Percentiles rank a stretch among this genome's conserved stretches.
phyloP scores from a whole-genome alignment of 2,888 invertebrate species.

The Aphodius sticticus region DNA sequence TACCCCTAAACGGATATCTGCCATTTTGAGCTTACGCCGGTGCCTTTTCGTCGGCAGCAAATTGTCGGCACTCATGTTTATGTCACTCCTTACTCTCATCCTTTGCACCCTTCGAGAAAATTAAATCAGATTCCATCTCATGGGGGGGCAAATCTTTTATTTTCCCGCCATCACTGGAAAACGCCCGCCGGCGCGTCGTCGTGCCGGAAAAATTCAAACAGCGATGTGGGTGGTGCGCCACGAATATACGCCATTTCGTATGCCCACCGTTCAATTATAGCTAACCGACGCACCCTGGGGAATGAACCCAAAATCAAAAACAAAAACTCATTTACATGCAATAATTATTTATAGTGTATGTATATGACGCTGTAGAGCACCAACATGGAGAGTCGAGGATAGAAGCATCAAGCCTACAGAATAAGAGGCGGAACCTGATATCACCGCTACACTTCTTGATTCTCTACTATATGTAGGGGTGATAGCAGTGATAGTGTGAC shows the following conservation, averaged over 20 bases:
- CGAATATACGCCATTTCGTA: neutral
- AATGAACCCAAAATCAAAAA: too few species aligned
- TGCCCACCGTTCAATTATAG: too few species aligned
- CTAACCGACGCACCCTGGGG: too few species aligned
- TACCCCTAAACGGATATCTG: slow-evolving; percentile 24
- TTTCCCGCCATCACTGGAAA: slow-evolving; percentile 7
- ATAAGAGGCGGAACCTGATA: too few species aligned
- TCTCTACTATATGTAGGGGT: too few species aligned
- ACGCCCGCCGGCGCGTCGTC: slow-evolving; percentile 6
- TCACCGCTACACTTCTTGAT: too few species aligned
- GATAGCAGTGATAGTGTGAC: too few species aligned
- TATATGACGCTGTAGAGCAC: too few species aligned
- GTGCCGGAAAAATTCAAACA: neutral
- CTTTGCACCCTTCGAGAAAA: slow-evolving; percentile 21
- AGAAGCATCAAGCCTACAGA: too few species aligned
- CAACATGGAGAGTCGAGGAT: too few species aligned
- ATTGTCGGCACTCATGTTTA: slow-evolving; percentile 27
- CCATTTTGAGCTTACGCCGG: slow-evolving; percentile 19
- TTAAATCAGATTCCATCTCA: slow-evolving; percentile 25
- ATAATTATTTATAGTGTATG: too few species aligned
- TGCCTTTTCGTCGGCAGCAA: slow-evolving; percentile 13
- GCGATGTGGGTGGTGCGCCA: neutral
- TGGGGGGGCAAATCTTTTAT: slow-evolving; percentile 23
- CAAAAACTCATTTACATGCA: too few species aligned
- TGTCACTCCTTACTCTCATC: slow-evolving; percentile 25